Base-by-base conservation (phyloP, 2,888 invertebrate genomes). In the Epinotia demarniana region DNA sequence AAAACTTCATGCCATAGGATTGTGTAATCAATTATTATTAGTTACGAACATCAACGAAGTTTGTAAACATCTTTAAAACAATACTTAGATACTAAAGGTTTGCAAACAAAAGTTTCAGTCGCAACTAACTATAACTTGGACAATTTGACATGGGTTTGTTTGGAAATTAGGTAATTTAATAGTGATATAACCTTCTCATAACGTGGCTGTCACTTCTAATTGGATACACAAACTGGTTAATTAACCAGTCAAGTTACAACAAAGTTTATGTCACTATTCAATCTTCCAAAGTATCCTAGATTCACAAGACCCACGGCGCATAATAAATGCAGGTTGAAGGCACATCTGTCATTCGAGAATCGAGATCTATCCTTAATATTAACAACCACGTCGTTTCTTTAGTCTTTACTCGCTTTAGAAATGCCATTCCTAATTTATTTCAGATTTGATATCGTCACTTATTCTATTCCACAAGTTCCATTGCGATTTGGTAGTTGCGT, bases 401-500 rank as follows among this genome's bases (percentile, higher is more conserved):
- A 49, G 0, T 49, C 16, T 3, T 49, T 49, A 49, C 4, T 49
- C 16, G 0, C 13, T 16, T 16, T 4, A 3, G 11, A 43, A 43
- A 43, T 11, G 9, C 43, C 43, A 9, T 43, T 2, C 11, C 11
- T 43, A 43, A 43, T 9, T 11, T 11, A 64, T 46, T 64, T 16
- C 11, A 55, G 27, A 55, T 55, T 55, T 12, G 6, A 46, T 60
- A 23, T 46, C 57, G 9, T 58, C 43, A 46, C 16, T 68, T 43
- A 33, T 58, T 58, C 19, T 60, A 23, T 58, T 69, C 55, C 27
- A 27, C 16, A 55, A 49, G 55, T 55, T 19, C 43, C 58, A 58
- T 64, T 74, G 70, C 64, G 60, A 74, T 70, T 63, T 46, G 11
- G 58, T 70, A 64, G 63, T 60, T 43, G 43, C 68, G 58, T 64